Conservation (phyloP, 2,797 vertebrate species). For the Acipenser ruthenus region DNA sequence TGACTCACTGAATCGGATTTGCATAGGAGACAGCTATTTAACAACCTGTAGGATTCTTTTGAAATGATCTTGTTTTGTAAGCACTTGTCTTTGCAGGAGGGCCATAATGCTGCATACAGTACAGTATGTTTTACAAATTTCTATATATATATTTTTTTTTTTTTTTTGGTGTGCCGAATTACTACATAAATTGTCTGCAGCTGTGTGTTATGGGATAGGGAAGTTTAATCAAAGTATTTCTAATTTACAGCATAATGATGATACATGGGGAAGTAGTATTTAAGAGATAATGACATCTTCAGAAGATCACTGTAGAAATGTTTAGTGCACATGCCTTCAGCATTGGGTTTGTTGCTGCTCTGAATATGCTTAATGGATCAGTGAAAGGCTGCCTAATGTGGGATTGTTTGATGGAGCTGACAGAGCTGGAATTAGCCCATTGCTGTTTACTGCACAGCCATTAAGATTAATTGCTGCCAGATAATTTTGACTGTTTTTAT, state of each 20-base stretch:
- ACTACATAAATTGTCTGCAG: slow-evolving; percentile 95
- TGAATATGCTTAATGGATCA: slow-evolving; percentile 80
- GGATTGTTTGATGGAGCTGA: slow-evolving; percentile 79
- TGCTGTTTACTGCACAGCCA: slow-evolving; percentile 84
- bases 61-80: neutral
- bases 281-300: slow-evolving; percentile 94
- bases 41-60: neutral
- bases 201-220: slow-evolving; percentile 95
- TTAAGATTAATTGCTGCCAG: slow-evolving; percentile 85
- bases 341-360: slow-evolving; percentile 79
- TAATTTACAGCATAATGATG: slow-evolving; percentile 97
- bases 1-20: neutral
- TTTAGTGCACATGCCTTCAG: slow-evolving; percentile 78
- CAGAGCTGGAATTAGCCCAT: slow-evolving; percentile 83
- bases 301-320: slow-evolving; percentile 84
- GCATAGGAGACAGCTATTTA: neutral
- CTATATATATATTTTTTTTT: neutral
- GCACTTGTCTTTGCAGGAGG: neutral
- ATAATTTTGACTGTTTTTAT: slow-evolving; percentile 84
- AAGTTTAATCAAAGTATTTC: slow-evolving; percentile 99
- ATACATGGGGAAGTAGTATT: slow-evolving; percentile 91
- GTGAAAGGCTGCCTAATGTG: slow-evolving; percentile 78
- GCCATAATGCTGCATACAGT: neutral
- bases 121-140: neutral
- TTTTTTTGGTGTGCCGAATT: slow-evolving; percentile 80